Base-by-base conservation (phyloP, 2,113 vertebrate genomes). In the Lonchura striata region DNA sequence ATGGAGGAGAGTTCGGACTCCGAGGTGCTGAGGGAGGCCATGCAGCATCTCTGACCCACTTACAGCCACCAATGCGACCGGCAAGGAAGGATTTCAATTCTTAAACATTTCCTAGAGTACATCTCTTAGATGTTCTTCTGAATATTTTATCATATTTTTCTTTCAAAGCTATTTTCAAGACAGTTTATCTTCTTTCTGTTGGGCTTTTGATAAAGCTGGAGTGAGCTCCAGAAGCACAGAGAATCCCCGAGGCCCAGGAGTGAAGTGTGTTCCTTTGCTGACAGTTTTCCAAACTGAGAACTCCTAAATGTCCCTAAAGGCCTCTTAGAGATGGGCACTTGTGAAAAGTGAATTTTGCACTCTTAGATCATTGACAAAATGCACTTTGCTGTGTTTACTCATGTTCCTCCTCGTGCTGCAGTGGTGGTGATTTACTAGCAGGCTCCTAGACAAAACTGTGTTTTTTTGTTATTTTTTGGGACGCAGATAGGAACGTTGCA, bases 21-120 rank as follows among this genome's bases (percentile, higher is more conserved):
- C 18, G 66, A 50, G 52, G 44, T 52, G 49, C 39, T 71, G 27
- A 9, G 30, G 21, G 6, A 39, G 20, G 17, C 20, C 28, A 1
- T 24, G 4, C 33, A 76, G 68, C 42, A 20, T 49, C 35, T 46
- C 20, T 53, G 61, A 33, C 37, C 30, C 39, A 30, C 41, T 59
- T 82, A 47, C 2, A 57, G 53, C 2, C 1, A 3, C 15, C 42
- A 63, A 47, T 23, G 27, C 57, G 25, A 91, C 5, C 1, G 2
- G 42, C 66, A 80, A 65, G 64, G 28, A 41, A 15, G 44, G 16
- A 57, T 74, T 35, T 81, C 2, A 52, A 33, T 57, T 70, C 39
- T 79, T 80, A n/a, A 79, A 41, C 72, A 22, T 60, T 88, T 92
- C 66, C 66, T 90, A 33, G 86, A 85, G 79, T 82, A 23, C 42